phyloP scores from a whole-genome alignment of 2,797 vertebrate genomes.

The Esox masquinongy region DNA sequence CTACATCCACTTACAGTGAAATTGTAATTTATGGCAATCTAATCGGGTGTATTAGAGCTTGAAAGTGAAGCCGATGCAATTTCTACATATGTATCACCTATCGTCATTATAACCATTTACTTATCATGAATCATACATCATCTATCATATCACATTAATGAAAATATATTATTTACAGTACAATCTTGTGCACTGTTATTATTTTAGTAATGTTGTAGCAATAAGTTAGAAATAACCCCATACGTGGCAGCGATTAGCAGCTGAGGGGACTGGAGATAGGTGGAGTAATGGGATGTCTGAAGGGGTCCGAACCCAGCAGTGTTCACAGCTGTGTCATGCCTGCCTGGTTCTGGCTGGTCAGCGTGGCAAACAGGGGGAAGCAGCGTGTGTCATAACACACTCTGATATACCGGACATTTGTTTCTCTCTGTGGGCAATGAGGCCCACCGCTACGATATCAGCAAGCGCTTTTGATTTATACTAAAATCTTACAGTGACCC shows the following conservation, averaged over 20 bases:
- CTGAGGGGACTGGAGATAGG: constrained; percentile 12
- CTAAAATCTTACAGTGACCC: constrained; percentile 17
- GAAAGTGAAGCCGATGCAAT: neutral
- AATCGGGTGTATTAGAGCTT: neutral
- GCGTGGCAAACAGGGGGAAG: constrained; percentile 41
- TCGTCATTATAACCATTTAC: too few species aligned
- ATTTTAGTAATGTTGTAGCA: neutral
- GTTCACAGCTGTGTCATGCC: constrained; percentile 42
- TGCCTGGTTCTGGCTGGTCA: constrained; percentile 31
- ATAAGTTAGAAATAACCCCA: neutral
- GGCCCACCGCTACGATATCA: constrained; percentile 33
- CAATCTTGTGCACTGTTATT: neutral
- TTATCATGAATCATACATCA: neutral
- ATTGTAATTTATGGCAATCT: constrained; percentile 19
- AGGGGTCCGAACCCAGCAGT: constrained; percentile 38
- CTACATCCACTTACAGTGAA: constrained; percentile 3
- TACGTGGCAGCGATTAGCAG: constrained; percentile 29
- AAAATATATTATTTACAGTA: neutral
- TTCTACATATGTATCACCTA: neutral
- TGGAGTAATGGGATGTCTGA: constrained; percentile 43
- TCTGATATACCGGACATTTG: constrained; percentile 30
- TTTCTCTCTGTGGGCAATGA: constrained; percentile 53
- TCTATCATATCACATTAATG: neutral
- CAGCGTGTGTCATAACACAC: constrained; percentile 31
- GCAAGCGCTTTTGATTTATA: constrained; percentile 58